Base-by-base conservation (phyloP, 1,140 invertebrate genomes). In the Eriosoma lanigerum region DNA sequence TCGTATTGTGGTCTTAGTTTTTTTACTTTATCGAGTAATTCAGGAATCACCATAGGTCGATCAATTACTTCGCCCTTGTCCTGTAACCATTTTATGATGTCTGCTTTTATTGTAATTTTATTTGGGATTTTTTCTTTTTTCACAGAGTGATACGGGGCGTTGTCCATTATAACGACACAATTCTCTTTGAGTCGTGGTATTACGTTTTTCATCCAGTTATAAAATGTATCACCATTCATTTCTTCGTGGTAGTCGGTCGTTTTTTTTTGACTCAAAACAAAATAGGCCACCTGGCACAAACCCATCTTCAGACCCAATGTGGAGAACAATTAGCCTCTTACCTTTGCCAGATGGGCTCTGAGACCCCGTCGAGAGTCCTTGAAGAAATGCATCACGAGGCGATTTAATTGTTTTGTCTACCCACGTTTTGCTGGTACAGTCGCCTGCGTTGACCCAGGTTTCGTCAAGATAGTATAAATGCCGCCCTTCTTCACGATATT, bases 201-300 rank as follows among this genome's bases (percentile, higher is more conserved):
- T 26, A 54, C 44, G 19, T 50, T 24, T 19, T 1, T 8, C 24
- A 75, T 46, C 73, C 73, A 76, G 21, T 50, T 12, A 1, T 56
- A 46, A 26, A 50, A 76, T 21, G 50, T 52, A 10, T 76, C 46
- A 4, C 6, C 44, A 38, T 50, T 76, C 73, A 76, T 76, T 17
- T 76, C 73, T 10, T 76, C 73, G 19, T 76, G 73, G 29, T 76
- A 76, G 26, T 76, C 73, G 0, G 73, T 56, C 2, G 10, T 54
- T 19, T 54, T 76, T n/a, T 29, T 76, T 76, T 24, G 73, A 76
- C n/a, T 52, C 26, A 26, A 76, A 76, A 56, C n/a, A 24, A 1
- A 76, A 26, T 6, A 38, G 46, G 1, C 24, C 24, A 15, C 24
- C 73, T 12, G 44, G 26, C 2, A 76, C n/a, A 29, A 52, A 76